A percentile compares a stretch with the other conserved stretches of the same genome.
Evolutionary conservation across 2,113 vertebrate species (phyloP).

Genomic region (Pogonocichla stellata): DNA sequence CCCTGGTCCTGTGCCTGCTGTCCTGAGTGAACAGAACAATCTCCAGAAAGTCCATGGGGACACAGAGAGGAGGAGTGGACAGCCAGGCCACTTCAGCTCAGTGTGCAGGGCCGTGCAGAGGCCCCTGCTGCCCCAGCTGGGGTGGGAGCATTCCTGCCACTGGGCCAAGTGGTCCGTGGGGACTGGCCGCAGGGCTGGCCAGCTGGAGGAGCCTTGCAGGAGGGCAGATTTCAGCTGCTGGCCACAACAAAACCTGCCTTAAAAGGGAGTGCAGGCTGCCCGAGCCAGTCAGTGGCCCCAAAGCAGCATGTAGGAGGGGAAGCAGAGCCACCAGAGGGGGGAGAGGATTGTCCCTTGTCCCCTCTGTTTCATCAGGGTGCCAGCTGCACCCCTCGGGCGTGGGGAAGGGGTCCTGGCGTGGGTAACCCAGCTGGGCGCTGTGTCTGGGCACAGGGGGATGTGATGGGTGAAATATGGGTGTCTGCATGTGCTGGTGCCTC

Average conservation of each 20-base stretch:
- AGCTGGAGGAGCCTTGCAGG: neutral
- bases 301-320: neutral
- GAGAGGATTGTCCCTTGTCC: neutral
- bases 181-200: neutral
- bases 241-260: neutral
- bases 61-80: accelerated
- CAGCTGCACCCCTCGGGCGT: accelerated
- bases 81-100: accelerated
- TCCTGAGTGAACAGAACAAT: neutral
- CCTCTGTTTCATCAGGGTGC: neutral
- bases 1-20: no score
- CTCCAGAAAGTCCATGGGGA: neutral
- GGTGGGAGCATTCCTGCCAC: neutral
- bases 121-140: neutral
- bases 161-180: neutral
- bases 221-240: neutral
- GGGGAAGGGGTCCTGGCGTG: neutral
- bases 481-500: neutral
- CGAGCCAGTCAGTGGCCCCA: neutral
- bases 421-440: neutral
- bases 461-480: accelerated
- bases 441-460: accelerated
- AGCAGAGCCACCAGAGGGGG: neutral
- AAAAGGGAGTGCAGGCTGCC: constrained; percentile 20
- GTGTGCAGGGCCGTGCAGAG: accelerated